phyloP scores from a whole-genome alignment of 2,888 invertebrate genomes.

The Metopia argyrocephala region DNA sequence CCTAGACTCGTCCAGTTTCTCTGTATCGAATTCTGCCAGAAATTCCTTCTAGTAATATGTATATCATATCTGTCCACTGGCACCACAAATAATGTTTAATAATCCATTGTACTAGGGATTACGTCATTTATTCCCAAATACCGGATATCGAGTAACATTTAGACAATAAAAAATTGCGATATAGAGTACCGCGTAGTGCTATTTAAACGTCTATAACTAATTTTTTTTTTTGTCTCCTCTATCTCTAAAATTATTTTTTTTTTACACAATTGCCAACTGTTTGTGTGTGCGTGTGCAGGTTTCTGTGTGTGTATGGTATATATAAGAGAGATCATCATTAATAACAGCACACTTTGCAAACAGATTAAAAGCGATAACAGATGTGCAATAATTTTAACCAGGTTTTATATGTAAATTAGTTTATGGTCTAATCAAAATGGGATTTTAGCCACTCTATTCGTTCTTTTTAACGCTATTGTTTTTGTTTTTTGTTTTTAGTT shows the following conservation, averaged over 20 bases:
- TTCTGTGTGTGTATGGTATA: slow-evolving; percentile 11
- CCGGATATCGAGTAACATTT: too few relatives aligned
- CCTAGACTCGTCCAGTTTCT: too few relatives aligned
- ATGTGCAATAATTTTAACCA: slow-evolving; percentile 63
- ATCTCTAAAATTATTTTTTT: slow-evolving; percentile 1
- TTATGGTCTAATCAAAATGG: slow-evolving; percentile 65
- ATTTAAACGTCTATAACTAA: too few relatives aligned
- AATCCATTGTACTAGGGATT: too few relatives aligned
- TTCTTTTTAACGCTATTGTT: slow-evolving; percentile 1
- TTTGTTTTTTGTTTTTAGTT: not conserved
- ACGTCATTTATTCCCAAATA: too few relatives aligned
- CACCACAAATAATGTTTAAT: too few relatives aligned
- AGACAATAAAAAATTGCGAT: too few relatives aligned
- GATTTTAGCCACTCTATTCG: slow-evolving; percentile 52
- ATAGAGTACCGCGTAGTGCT: too few relatives aligned
- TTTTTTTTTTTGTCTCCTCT: too few relatives aligned
- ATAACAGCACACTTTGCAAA: slow-evolving; percentile 66
- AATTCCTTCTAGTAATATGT: too few relatives aligned
- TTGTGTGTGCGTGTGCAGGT: not conserved
- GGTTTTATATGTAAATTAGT: slow-evolving; percentile 65
- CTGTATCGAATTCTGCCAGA: too few relatives aligned
- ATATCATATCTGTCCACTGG: too few relatives aligned
- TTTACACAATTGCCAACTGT: slow-evolving; percentile 28
- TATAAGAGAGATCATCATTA: slow-evolving; percentile 64
- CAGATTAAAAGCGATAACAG: slow-evolving; percentile 66